Percentiles rank a stretch among this genome's conserved stretches.
Conservation (phyloP, 2,888 invertebrate genomes). For the Fissipunctia ypsillon region DNA sequence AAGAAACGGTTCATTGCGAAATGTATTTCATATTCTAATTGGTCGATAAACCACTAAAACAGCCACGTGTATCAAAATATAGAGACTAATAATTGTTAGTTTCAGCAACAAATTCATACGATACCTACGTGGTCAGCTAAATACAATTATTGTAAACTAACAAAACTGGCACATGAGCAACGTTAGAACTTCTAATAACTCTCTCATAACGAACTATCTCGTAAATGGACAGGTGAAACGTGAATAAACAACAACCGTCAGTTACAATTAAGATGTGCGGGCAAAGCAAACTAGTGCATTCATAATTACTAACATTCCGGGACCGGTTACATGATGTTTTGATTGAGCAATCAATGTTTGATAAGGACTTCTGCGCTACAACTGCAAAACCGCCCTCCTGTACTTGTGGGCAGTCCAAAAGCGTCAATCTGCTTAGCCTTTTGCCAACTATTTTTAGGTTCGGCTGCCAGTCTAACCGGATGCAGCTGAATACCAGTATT, state of each 20-base stretch:
- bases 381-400: conserved; percentile 20
- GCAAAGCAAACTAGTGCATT: conserved; percentile 55
- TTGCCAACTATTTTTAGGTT: no score
- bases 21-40: background rate
- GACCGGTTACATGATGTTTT: conserved; percentile 15
- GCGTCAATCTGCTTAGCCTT: background rate
- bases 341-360: conserved; percentile 51
- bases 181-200: conserved; percentile 40
- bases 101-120: background rate
- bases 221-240: conserved; percentile 46
- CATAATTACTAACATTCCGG: conserved; percentile 50
- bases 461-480: no score
- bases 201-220: conserved; percentile 32
- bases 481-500: no score
- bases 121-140: background rate
- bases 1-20: background rate
- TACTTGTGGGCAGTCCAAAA: background rate
- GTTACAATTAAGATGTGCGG: conserved; percentile 49
- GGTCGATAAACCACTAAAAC: background rate
- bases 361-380: conserved; percentile 24
- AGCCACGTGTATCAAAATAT: background rate
- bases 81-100: background rate
- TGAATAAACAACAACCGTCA: conserved; percentile 41
- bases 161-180: conserved; percentile 2
- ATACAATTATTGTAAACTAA: conserved; percentile 20